Conservation (phyloP, 2,113 vertebrate species). For the Athene noctua region DNA sequence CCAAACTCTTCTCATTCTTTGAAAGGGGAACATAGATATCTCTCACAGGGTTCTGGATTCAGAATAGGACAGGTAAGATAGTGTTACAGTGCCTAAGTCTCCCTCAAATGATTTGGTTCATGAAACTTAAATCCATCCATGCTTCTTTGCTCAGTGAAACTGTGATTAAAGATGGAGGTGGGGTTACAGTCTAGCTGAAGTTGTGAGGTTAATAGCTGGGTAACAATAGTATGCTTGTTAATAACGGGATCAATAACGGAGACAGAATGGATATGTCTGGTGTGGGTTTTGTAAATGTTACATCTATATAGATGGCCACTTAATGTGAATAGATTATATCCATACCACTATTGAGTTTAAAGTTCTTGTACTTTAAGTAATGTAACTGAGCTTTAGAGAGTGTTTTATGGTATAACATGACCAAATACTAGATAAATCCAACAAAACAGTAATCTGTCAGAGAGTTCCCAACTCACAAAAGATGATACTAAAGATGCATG, state of each 20-base stretch:
- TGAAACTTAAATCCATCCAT: not conserved
- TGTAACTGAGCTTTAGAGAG: not conserved
- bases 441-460: not conserved
- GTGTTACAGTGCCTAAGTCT: not conserved
- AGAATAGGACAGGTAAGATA: not conserved
- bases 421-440: not conserved
- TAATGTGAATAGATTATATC: not conserved
- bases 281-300: not conserved
- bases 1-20: not conserved
- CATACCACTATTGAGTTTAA: not conserved
- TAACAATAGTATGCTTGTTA: not conserved
- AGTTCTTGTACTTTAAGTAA: not conserved
- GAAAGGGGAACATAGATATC: rapidly evolving
- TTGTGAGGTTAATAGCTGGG: not conserved
- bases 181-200: not conserved
- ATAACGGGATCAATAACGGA: not conserved
- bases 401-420: not conserved
- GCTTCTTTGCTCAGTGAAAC: not conserved
- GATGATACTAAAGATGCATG: not conserved
- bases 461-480: not conserved
- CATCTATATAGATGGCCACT: not conserved
- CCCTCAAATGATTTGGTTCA: not conserved
- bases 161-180: not conserved
- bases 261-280: not conserved
- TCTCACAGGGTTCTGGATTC: not conserved